A percentile compares a stretch with the other conserved stretches of the same genome.
phyloP scores from a whole-genome alignment of 2,113 vertebrate genomes.

The Limnothrissa miodon region DNA sequence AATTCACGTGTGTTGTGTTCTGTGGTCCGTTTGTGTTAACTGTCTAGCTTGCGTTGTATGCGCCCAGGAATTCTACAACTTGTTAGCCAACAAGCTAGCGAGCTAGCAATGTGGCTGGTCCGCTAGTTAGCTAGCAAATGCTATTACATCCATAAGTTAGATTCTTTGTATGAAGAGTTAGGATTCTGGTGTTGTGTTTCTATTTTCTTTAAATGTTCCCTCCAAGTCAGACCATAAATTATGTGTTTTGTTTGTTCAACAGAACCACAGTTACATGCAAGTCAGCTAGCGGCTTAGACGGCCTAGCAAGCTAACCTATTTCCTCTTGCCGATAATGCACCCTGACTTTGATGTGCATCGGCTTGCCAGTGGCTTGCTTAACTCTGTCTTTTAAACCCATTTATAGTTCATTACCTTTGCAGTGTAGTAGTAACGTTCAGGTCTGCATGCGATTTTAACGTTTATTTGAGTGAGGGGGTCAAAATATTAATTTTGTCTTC shows the following conservation, averaged over 20 bases:
- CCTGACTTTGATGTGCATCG: not conserved
- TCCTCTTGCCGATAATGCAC: not conserved
- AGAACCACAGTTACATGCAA: not conserved
- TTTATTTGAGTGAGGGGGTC: not conserved
- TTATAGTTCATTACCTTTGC: not conserved
- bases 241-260: not conserved
- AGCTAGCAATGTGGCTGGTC: not conserved
- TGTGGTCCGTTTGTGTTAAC: not conserved
- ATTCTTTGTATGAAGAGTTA: not conserved
- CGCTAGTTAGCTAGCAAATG: not conserved
- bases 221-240: not conserved
- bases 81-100: constrained; percentile 36
- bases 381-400: not conserved
- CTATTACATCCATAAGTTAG: not conserved
- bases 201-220: not conserved
- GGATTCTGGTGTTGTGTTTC: not conserved
- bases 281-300: not conserved
- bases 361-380: not conserved
- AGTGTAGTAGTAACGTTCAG: not conserved
- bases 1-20: not conserved
- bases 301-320: not conserved
- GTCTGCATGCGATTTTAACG: not conserved
- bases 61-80: not conserved
- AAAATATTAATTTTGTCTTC: too few species aligned
- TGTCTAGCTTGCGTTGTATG: not conserved